These are phyloP conservation scores for Crypturellus undulatus DNA, from an alignment of 2,113 vertebrate genomes.

Conservation along the genomic window DNA sequence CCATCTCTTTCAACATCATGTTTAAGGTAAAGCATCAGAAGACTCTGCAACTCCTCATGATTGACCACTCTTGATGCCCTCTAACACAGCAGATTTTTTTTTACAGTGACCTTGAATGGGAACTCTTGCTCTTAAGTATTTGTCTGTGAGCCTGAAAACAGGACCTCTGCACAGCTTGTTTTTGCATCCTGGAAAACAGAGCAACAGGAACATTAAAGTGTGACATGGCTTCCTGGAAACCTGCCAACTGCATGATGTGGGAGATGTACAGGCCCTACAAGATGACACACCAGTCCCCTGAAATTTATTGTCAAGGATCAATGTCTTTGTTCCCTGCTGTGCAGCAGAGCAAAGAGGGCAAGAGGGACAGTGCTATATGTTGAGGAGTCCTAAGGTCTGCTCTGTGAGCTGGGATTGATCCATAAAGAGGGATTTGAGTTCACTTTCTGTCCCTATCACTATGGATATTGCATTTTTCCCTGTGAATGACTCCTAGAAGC, in stretches of 20 bases:
- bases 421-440: background rate
- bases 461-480: background rate
- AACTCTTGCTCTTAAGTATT: background rate
- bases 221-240: background rate
- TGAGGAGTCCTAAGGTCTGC: background rate
- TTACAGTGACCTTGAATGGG: background rate
- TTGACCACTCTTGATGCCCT: background rate
- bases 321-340: background rate
- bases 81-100: background rate
- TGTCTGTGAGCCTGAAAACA: background rate
- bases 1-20: background rate
- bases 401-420: background rate
- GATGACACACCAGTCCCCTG: background rate
- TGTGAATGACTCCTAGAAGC: background rate
- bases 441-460: background rate
- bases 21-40: background rate
- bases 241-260: background rate
- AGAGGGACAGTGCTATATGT: background rate
- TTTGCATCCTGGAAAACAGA: background rate
- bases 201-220: background rate
- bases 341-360: background rate
- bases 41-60: background rate
- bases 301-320: background rate
- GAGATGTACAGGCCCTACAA: fast-evolving
- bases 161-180: fast-evolving